Evolutionary conservation across 2,888 invertebrate species (phyloP).

Genomic region (Brachylomia viminalis): DNA sequence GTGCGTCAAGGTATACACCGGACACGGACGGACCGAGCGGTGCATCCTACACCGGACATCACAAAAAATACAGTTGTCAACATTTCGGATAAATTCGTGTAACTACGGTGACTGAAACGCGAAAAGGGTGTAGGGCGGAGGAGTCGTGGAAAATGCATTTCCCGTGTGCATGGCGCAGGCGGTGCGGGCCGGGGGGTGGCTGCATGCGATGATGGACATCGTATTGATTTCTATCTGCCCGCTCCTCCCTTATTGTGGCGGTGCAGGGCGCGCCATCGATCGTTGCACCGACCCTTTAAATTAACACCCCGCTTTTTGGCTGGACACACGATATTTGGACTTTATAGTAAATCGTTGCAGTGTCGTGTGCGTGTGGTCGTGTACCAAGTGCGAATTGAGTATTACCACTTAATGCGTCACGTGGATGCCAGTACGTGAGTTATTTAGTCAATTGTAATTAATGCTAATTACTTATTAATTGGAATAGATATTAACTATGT

Average conservation of each 20-base stretch:
- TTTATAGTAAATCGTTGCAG: conserved; percentile 71
- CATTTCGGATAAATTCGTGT: conserved; percentile 67
- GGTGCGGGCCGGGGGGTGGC: conserved; percentile 91
- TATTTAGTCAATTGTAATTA: conserved; percentile 64
- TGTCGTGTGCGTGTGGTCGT: conserved; percentile 67
- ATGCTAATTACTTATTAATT: conserved; percentile 73
- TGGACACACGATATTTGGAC: conserved; percentile 78
- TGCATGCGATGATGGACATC: conserved; percentile 91
- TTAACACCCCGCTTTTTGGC: conserved; percentile 79
- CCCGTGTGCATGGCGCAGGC: conserved; percentile 88
- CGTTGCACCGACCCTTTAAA: conserved; percentile 86
- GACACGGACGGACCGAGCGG: conserved; percentile 82
- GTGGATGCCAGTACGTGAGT: conserved; percentile 77
- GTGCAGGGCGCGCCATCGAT: conserved; percentile 89
- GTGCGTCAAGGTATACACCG: conserved; percentile 80
- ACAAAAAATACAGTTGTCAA: conserved; percentile 76
- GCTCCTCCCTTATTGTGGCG: conserved; percentile 89
- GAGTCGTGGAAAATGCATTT: conserved; percentile 87
- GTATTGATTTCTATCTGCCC: conserved; percentile 91
- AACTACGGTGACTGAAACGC: conserved; percentile 64
- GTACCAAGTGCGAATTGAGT: conserved; percentile 75
- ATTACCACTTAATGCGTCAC: conserved; percentile 78
- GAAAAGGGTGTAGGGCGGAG: conserved; percentile 80
- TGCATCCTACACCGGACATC: conserved; percentile 86
- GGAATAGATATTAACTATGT: conserved; percentile 46